Conservation (phyloP, 2,113 vertebrate genomes). For the Pseudorectes ferrugineus region DNA sequence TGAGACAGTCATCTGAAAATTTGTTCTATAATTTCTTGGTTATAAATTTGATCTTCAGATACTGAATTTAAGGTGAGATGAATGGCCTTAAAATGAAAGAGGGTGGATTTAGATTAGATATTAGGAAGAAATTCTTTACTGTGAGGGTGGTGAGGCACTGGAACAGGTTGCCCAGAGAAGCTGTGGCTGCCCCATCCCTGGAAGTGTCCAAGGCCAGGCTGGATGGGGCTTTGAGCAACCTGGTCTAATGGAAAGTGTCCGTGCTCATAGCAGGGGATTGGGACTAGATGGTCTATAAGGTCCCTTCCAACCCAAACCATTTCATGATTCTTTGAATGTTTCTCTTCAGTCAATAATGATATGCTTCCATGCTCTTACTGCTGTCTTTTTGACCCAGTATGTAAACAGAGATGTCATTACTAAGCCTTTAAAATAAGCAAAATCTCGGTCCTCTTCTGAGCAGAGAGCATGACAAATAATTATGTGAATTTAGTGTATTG, state of each 20-base stretch:
- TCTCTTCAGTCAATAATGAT: not conserved
- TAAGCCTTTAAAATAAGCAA: not conserved
- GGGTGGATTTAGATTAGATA: not conserved
- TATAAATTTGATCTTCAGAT: constrained; percentile 16
- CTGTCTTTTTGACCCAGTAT: not conserved
- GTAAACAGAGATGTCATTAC: not conserved
- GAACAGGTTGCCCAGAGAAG: not conserved
- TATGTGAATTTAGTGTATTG: constrained; percentile 38
- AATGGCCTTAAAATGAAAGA: not conserved
- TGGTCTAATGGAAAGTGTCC: not conserved
- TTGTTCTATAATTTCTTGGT: not conserved
- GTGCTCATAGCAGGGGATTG: not conserved
- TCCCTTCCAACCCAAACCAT: not conserved
- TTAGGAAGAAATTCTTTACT: not conserved
- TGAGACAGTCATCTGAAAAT: not conserved
- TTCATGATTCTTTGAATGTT: not conserved
- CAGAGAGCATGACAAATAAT: constrained; percentile 31
- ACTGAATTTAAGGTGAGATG: not conserved
- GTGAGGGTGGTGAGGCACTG: not conserved
- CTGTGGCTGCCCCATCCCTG: not conserved
- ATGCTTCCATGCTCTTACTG: not conserved
- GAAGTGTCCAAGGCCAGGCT: not conserved
- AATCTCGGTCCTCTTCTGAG: constrained; percentile 11
- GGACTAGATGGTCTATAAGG: not conserved
- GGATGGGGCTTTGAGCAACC: not conserved